Conservation (phyloP, 2,888 invertebrate genomes). For the Cinara cedri region DNA sequence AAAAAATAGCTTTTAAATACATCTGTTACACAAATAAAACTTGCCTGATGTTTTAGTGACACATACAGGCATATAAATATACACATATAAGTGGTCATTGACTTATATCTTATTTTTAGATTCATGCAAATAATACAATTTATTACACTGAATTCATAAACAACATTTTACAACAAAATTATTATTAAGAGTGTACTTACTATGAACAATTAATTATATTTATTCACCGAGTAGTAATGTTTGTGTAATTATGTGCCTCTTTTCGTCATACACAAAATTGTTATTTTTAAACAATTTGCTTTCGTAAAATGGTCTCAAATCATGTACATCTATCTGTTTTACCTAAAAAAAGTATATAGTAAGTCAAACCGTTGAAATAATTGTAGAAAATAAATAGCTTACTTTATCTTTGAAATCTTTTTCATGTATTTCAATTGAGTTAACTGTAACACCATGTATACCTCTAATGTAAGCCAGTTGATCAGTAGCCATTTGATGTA, state of each 20-base stretch:
- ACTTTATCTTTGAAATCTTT: slow-evolving; percentile 80
- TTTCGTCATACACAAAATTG: slow-evolving; percentile 83
- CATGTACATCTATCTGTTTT: slow-evolving; percentile 86
- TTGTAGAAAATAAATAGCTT: slow-evolving; percentile 58
- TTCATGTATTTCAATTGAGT: slow-evolving; percentile 82
- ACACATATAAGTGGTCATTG: no score
- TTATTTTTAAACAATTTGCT: slow-evolving; percentile 88
- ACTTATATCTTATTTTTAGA: no score
- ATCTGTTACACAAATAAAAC: no score
- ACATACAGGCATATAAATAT: no score
- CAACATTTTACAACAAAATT: background rate
- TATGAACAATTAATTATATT: background rate
- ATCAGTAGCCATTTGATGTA: slow-evolving; percentile 91
- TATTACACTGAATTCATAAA: no score
- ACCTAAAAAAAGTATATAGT: slow-evolving; percentile 70
- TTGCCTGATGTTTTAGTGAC: no score
- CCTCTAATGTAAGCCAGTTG: slow-evolving; percentile 83
- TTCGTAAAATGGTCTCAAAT: slow-evolving; percentile 88
- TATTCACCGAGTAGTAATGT: slow-evolving; percentile 62
- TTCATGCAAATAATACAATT: no score
- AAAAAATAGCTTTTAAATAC: no score
- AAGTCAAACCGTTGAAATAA: background rate
- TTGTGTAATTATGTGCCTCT: slow-evolving; percentile 85
- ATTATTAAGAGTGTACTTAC: background rate
- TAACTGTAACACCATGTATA: slow-evolving; percentile 68